Evolutionary conservation across 2,797 vertebrate species (phyloP).

Genomic region (Protosalanx chinensis): DNA sequence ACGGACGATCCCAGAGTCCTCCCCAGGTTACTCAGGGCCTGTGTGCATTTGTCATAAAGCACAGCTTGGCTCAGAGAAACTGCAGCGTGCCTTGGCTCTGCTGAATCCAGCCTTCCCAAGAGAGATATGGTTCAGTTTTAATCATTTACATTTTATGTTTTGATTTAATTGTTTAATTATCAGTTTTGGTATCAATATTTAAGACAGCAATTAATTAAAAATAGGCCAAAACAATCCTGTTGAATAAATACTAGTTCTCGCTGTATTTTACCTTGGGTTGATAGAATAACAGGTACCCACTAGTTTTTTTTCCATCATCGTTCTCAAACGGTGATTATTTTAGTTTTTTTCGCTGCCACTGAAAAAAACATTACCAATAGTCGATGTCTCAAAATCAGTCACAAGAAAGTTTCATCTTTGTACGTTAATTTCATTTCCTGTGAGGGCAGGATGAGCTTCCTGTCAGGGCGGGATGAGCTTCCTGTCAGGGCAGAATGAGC

Average conservation of each 20-base stretch:
- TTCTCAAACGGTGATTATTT: conserved; percentile 36
- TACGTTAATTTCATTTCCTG: conserved; percentile 22
- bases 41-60: not conserved
- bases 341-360: conserved; percentile 29
- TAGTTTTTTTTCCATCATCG: conserved; percentile 36
- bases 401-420: conserved; percentile 22
- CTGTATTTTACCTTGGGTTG: conserved; percentile 23
- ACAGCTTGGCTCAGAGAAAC: not conserved
- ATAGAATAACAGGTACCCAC: conserved; percentile 36
- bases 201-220: conserved; percentile 42
- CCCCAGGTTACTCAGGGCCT: not conserved
- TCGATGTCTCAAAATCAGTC: conserved; percentile 35
- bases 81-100: conserved; percentile 17
- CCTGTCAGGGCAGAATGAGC: no score
- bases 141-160: conserved; percentile 48
- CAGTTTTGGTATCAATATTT: conserved; percentile 35
- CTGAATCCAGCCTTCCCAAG: conserved; percentile 13
- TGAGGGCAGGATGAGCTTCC: no score
- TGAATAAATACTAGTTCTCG: conserved; percentile 37
- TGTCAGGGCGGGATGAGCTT: no score
- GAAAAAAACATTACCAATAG: conserved; percentile 34
- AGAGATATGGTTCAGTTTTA: conserved; percentile 31
- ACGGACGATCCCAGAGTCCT: conserved; percentile 29
- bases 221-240: conserved; percentile 38
- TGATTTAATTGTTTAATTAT: conserved; percentile 47